Evolutionary conservation across 2,888 invertebrate genomes (phyloP), one percentile per base, ranked within the genome.

Genomic region (Actias luna): DNA sequence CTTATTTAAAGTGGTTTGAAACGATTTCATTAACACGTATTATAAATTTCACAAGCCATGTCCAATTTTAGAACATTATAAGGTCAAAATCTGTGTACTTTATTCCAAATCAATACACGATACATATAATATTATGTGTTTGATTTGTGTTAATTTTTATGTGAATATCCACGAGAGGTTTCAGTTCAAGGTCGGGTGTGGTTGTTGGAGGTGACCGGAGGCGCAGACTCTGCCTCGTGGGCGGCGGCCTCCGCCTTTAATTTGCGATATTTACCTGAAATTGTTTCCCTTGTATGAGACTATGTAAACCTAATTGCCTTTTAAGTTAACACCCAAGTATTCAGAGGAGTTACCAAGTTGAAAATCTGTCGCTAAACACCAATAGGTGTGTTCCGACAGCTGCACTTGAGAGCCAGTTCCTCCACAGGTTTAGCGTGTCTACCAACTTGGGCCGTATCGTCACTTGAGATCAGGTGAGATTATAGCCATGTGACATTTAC

Each of bases 241-340:
- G 89, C 88, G 2, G 89, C 93, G 1, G 90, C 93, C 72, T 93
- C 94, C 63, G 93, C 92, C 77, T 93, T 94, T 65, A 95, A 88
- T 79, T 95, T 95, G 68, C 93, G 93, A 67, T 55, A 55, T 55
- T 55, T 55, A 29, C 55, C 55, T 55, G 29, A n/a, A 55, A 55
- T 29, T 1, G 7, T 55, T 55, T 25, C 12, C 25, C 3, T 50
- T 50, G 16, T 50, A 25, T 50, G 12, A 18, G 2, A 42, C 42
- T 18, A n/a, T n/a, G n/a, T n/a, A n/a, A n/a, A n/a, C n/a, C n/a
- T n/a, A n/a, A n/a, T n/a, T n/a, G n/a, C n/a, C n/a, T n/a, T n/a
- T n/a, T n/a, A n/a, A n/a, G n/a, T n/a, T n/a, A n/a, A n/a, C n/a
- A n/a, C n/a, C n/a, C n/a, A n/a, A n/a, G n/a, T n/a, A n/a, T n/a